A percentile compares a stretch with the other conserved stretches of the same genome.
phyloP scores from a whole-genome alignment of 2,797 vertebrate genomes.

The Sarcoramphus papa region DNA sequence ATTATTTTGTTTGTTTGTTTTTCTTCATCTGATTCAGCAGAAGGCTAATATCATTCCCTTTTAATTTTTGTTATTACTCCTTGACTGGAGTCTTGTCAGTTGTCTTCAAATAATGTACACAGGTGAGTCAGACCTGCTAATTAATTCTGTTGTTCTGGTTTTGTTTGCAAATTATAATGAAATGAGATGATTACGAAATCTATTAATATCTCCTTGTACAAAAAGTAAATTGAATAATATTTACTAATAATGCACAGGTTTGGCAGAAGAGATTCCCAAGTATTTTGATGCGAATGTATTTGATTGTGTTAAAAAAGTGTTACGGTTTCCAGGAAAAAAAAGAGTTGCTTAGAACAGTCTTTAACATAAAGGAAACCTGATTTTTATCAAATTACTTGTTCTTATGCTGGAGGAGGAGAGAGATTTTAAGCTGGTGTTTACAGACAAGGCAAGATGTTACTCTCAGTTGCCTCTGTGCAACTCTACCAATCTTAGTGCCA shows the following conservation, averaged over 20 bases:
- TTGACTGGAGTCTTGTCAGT: neutral
- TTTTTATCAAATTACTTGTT: neutral
- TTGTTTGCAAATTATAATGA: neutral
- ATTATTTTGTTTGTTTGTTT: neutral
- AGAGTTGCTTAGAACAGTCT: neutral
- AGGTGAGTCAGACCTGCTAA: neutral
- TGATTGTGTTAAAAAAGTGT: neutral
- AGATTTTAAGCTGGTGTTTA: neutral
- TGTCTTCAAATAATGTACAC: neutral
- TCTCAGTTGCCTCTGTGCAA: neutral
- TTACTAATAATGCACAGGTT: neutral
- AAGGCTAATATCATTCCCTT: neutral
- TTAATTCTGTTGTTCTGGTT: neutral
- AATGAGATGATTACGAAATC: neutral
- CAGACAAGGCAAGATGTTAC: neutral
- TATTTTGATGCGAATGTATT: neutral
- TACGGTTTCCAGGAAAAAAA: neutral
- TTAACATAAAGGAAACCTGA: neutral
- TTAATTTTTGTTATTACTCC: neutral
- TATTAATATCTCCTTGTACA: neutral
- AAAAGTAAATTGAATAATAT: neutral
- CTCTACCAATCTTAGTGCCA: neutral
- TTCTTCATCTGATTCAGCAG: neutral
- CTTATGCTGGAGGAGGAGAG: neutral
- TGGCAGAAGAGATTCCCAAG: neutral